Evolutionary conservation across 1,140 invertebrate species (phyloP), one percentile per base, ranked within the genome.

Genomic region (Scaptodrosophila lebanonensis): DNA sequence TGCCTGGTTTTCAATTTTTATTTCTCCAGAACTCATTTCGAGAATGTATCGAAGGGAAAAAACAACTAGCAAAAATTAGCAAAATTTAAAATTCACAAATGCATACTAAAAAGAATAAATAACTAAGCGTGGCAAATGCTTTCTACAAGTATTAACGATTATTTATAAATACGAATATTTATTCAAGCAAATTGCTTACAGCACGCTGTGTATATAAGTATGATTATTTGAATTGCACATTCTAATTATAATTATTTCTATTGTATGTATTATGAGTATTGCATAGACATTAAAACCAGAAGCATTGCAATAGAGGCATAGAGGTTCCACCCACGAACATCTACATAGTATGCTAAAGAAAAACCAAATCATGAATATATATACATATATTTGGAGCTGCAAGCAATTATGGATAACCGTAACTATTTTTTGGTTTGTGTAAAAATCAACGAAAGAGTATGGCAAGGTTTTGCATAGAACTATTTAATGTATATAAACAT

Each of bases 21-120:
- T 62, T 32, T 42, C 44, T 44, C 57, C 58, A 45, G 39, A 77
- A 79, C 58, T 50, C 69, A 48, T 69, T 82, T 77, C 48, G 53
- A 49, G 40, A 64, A 69, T 58, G 35, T 40, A 51, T 58, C 61
- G 61, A 50, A 22, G 11, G 12, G 16, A 29, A 66, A 53, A 32
- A 62, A 35, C 38, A 67, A 56, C 72, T 83, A 82, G 77, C 62
- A 56, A 82, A 83, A 83, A 82, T 83, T 83, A 82, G 76, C 76
- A 82, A 83, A 83, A 83, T 83, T 83, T 57, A 77, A 79, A 82
- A 82, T 77, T 77, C 42, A 32, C 25, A 45, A 45, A 53, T 17
- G 58, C 53, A 35, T 51, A 54, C 47, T 62, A 54, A 65, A 18
- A 44, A 49, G 57, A 50, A n/a, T n/a, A n/a, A n/a, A n/a, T n/a